Conservation (phyloP, 1,140 invertebrate genomes). For the Cataglyphis hispanica region DNA sequence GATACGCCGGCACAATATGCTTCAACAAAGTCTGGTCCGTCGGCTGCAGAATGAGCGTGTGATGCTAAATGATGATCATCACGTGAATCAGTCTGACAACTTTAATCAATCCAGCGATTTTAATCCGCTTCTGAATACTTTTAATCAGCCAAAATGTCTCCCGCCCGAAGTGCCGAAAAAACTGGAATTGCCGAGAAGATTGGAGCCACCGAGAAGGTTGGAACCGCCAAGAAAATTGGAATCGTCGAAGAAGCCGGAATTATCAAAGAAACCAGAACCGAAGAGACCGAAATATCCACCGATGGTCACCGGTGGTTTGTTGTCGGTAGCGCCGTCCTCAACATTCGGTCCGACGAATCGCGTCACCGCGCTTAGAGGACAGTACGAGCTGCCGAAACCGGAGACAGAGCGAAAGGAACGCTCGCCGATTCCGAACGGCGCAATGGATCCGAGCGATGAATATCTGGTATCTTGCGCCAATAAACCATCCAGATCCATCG, state of each 20-base stretch:
- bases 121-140: constrained; percentile 6
- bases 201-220: not conserved
- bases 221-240: not conserved
- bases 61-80: constrained; percentile 49
- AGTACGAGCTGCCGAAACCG: constrained; percentile 62
- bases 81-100: constrained; percentile 2
- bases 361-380: constrained; percentile 62
- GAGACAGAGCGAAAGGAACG: constrained; percentile 64
- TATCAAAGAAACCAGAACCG: constrained; percentile 43
- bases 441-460: constrained; percentile 83
- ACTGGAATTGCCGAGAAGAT: constrained; percentile 54
- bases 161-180: constrained; percentile 29
- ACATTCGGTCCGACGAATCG: constrained; percentile 66
- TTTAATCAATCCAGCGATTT: constrained; percentile 22
- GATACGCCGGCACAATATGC: constrained; percentile 82
- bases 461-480: constrained; percentile 82
- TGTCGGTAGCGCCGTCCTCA: constrained; percentile 4
- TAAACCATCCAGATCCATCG: constrained; percentile 81
- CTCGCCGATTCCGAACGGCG: constrained; percentile 71
- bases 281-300: not conserved
- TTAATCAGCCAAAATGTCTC: constrained; percentile 27
- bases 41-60: constrained; percentile 75
- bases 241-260: constrained; percentile 35
- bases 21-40: constrained; percentile 81
- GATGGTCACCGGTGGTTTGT: not conserved